Base-by-base conservation (phyloP, 2,888 invertebrate genomes). In the Patella depressa region DNA sequence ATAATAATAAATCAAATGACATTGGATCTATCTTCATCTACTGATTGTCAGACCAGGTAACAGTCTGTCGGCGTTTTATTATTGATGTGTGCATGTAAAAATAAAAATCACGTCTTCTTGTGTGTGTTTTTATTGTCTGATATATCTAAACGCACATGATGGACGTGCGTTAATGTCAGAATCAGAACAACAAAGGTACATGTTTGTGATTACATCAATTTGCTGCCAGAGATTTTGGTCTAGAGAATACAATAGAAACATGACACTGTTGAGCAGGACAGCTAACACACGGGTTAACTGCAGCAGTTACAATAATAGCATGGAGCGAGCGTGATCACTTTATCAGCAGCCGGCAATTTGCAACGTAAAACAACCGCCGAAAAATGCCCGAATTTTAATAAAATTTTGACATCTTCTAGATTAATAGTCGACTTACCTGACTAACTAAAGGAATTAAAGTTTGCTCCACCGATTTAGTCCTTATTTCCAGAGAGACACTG, bases 391-490 rank as follows among this genome's bases (percentile, higher is more conserved):
- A 14, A n/a, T 65, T 65, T 65, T 65, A 9, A 14, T 65, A 24
- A 65, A 65, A 65, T 5, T 65, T 19, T 65, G 2, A 65, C 65
- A 65, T 0, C 19, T 24, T 65, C 14, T 19, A 24, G 9, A 65
- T 24, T 9, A 74, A 53, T 19, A 70, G 72, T 45, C n/a, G 72
- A 79, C 93, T 93, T 95, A 97, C 97, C 96, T 97, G 97, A 93
- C 96, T 96, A 91, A 97, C 96, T 92, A 97, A 94, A 88, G 97
- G 97, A 91, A 97, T 95, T 89, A 97, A 94, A 88, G 97, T 97
- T 93, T 96, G 96, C 93, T 97, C 97, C 93, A 97, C 96, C 93
- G 97, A 97, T 94, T 95, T 96, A 90, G 97, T 97, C 93, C 96
- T 95, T 92, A 97, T 97, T 93, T 96, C 96, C 92, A 96, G 88